Base-by-base conservation (phyloP, 2,888 invertebrate genomes). In the Andrena hattorfiana region DNA sequence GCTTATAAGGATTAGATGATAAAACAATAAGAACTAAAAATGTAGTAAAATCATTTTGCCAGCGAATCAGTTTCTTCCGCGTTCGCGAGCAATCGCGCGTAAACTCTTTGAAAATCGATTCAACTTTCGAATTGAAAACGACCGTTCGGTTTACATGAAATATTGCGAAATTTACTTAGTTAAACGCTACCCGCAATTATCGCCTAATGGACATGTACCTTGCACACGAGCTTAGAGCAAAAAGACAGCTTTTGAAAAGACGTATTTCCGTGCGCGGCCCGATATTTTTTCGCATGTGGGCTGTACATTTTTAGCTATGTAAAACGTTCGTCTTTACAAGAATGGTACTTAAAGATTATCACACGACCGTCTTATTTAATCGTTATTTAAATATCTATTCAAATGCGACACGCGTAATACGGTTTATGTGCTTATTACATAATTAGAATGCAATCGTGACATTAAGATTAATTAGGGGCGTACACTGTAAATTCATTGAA, bases 201-300 rank as follows among this genome's bases (percentile, higher is more conserved):
- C 63, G 64, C 5, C 42, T 60, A 59, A 78, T 49, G 23, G 48
- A 67, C 32, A 48, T 66, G 51, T 13, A 64, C 70, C 70, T 70
- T 75, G n/a, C 6, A 20, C 30, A 26, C 16, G 48, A 77, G 54
- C 67, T 56, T 10, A 51, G 64, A 60, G 67, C 71, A 69, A 83
- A 83, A 68, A 72, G 71, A 63, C 71, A 63, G 68, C 6, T 7
- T 48, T 68, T 59, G 56, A 16, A 28, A 8, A 8, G 76, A 83
- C 82, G 76, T 51, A 51, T 83, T 81, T 76, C 42, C 83, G 51
- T 71, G 83, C 69, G 72, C 72, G 56, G 71, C 72, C 68, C 76
- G 76, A 76, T 83, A 81, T 76, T 81, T 76, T 81, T 82, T 83
- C 83, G 83, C 83, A 83, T 77, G 83, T 82, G 83, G 83, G 83